Conservation (phyloP, 2,888 invertebrate genomes). For the Vannuccia rotundouncinata region DNA sequence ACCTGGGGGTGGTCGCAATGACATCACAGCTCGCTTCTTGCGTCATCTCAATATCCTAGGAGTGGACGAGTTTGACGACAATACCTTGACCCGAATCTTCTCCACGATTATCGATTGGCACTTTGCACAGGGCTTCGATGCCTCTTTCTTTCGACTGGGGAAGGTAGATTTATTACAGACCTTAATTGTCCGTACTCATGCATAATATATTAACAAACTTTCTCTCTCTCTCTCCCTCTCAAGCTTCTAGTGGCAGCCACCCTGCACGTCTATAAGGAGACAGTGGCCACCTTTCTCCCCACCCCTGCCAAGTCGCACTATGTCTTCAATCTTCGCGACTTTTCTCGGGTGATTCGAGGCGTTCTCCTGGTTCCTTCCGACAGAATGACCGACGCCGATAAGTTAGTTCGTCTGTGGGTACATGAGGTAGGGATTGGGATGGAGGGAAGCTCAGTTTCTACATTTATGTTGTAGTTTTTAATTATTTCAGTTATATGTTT, state of each 20-base stretch:
- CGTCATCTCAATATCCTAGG: constrained; percentile 78
- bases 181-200: no score
- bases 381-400: constrained; percentile 52
- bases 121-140: constrained; percentile 73
- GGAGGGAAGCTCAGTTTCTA: no score
- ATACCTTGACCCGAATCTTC: constrained; percentile 78
- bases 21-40: constrained; percentile 75
- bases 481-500: no score
- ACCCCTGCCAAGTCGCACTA: constrained; percentile 86
- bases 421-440: no score
- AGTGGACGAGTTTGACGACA: constrained; percentile 80
- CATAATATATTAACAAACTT: no score
- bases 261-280: constrained; percentile 69
- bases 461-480: no score
- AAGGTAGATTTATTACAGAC: constrained; percentile 47
- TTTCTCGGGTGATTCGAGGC: constrained; percentile 60
- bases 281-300: constrained; percentile 67
- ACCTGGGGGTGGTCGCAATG: constrained; percentile 79
- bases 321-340: constrained; percentile 71
- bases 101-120: constrained; percentile 83
- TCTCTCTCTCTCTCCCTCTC: no score
- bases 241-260: constrained; percentile 63
- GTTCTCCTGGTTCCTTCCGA: constrained; percentile 52
- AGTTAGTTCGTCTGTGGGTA: constrained; percentile 55
- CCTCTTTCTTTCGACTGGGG: constrained; percentile 56